Conservation (phyloP, 2,113 vertebrate species). For the Malurus alboscapulatus region DNA sequence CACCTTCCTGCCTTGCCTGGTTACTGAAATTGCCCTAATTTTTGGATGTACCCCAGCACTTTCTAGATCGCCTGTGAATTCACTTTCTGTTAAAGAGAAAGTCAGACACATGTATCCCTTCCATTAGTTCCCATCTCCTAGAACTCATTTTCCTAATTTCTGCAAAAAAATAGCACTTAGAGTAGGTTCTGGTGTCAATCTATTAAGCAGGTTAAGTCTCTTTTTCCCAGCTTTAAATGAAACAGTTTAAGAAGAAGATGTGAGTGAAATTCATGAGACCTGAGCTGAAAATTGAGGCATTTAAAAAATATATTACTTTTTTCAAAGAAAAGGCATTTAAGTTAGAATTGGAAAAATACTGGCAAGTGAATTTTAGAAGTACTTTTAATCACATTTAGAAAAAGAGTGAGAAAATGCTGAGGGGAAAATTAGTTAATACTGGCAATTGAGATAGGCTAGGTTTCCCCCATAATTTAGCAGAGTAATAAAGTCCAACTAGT, state of each 20-base stretch:
- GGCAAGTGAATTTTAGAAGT: background rate
- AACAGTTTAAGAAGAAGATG: background rate
- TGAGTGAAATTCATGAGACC: background rate
- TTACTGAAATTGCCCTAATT: background rate
- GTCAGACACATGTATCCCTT: background rate
- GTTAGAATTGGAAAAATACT: background rate
- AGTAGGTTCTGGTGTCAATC: background rate
- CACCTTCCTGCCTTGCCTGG: background rate
- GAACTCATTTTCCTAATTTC: background rate
- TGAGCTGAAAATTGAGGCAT: background rate
- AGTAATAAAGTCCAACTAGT: background rate
- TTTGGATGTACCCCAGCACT: background rate
- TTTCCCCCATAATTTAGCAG: background rate
- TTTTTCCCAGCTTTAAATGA: background rate
- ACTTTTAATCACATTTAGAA: background rate
- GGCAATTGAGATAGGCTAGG: background rate
- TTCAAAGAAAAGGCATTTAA: background rate
- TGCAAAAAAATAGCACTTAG: background rate
- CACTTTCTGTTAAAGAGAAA: background rate
- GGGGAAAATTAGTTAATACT: background rate
- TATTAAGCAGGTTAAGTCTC: background rate
- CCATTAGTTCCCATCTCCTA: background rate
- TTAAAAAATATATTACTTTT: background rate
- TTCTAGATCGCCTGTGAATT: background rate
- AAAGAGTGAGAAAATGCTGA: background rate